phyloP scores from a whole-genome alignment of 2,888 invertebrate genomes.

The Machimus rusticus region DNA sequence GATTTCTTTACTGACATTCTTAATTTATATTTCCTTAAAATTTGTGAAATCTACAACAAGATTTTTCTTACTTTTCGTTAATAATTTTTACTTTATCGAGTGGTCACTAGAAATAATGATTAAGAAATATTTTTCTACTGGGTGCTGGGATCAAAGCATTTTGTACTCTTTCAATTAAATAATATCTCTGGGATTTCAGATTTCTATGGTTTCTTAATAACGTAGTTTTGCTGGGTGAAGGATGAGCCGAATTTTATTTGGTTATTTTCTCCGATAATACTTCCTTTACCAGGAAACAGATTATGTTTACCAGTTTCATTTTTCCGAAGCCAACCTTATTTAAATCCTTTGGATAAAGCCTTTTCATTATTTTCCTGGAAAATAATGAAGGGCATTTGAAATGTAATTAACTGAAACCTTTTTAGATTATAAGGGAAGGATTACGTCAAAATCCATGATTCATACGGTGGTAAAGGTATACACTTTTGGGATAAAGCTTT shows the following conservation, averaged over 20 bases:
- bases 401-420: background rate
- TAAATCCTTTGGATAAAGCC: background rate
- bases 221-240: background rate
- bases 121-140: no score
- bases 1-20: no score
- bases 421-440: background rate
- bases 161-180: background rate
- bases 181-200: background rate
- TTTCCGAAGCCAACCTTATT: background rate
- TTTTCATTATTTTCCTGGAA: background rate
- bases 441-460: background rate
- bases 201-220: background rate
- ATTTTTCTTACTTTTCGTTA: no score
- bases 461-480: background rate
- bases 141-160: background rate
- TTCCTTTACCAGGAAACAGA: background rate
- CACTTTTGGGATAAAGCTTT: background rate
- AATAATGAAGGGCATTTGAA: background rate
- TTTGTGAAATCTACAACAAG: no score
- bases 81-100: background rate
- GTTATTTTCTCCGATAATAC: background rate
- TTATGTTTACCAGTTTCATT: background rate
- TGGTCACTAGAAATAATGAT: no score
- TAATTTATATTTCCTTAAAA: no score
- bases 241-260: background rate